A percentile compares a stretch with the other conserved stretches of the same genome.
phyloP scores from a whole-genome alignment of 2,113 vertebrate genomes.

The Alexandromys fortis region DNA sequence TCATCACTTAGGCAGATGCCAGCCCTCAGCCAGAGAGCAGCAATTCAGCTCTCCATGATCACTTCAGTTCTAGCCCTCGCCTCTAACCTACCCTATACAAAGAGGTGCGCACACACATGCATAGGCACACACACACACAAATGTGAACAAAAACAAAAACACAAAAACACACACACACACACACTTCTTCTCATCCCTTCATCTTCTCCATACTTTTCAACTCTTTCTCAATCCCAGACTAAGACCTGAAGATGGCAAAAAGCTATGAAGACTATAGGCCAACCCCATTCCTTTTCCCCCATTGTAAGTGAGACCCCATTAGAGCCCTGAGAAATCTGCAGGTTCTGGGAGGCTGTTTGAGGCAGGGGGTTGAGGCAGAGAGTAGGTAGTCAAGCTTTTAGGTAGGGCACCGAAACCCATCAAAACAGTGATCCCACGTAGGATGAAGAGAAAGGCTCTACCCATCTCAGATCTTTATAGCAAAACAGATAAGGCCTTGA shows the following conservation, averaged over 20 bases:
- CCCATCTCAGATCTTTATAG: background rate
- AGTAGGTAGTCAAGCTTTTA: background rate
- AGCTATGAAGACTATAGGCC: background rate
- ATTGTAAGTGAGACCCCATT: background rate
- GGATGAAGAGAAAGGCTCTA: fast-evolving
- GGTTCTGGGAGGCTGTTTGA: background rate
- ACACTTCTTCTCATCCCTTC: background rate
- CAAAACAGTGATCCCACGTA: background rate
- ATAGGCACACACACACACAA: no score
- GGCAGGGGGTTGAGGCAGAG: background rate
- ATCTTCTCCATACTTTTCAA: background rate
- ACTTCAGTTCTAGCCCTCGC: background rate
- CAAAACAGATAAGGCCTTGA: background rate
- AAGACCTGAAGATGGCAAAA: background rate
- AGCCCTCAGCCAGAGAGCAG: no score
- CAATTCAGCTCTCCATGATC: background rate
- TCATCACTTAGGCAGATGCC: background rate
- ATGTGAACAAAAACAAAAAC: no score
- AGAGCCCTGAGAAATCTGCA: background rate
- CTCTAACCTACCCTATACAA: background rate
- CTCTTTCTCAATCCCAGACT: background rate
- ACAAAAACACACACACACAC: no score
- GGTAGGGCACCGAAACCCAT: background rate
- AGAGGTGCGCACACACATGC: background rate
- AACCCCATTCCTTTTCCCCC: background rate